Base-by-base conservation (phyloP, 2,888 invertebrate species). In the Morinoia aosen region DNA sequence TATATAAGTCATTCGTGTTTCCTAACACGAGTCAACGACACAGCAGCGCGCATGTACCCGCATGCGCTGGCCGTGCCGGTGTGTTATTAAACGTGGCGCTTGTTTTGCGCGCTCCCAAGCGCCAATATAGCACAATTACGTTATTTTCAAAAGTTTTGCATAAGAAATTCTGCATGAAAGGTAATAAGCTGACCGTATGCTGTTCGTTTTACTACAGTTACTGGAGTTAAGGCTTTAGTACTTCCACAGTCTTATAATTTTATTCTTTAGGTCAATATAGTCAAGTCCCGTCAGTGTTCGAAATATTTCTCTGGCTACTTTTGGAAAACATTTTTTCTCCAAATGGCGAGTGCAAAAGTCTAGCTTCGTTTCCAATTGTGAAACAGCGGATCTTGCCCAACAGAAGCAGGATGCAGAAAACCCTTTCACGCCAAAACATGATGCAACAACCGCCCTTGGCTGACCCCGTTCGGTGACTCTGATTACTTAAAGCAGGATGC, bases 371-470 rank as follows among this genome's bases (percentile, higher is more conserved):
- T 33, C 25, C 76, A 12, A 33, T 25, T 33, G 2, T 76, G 76
- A 76, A 76, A 76, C 76, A 76, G 19, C 33, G 76, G 25, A 33
- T 76, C 76, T 76, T 25, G 76, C 33, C 25, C 76, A 76, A 76
- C 76, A 76, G 76, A 76, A 76, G 33, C 76, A 33, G 76, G 76
- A 76, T 76, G 76, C 25, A 10, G 76, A 16, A 76, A 33, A 33
- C 76, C 25, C 76, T 76, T 76, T 76, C 76, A 76, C 76, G 76
- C 76, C 76, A 76, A 76, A 76, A 76, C 76, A 76, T 76, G 19
- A 33, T 14, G 76, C 61, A 61, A 61, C 61, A 25, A 3, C 12
- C 10, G 76, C 33, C 16, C 25, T 19, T 12, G 61, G 14, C 25
- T 76, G 76, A 76, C 76, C 76, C 33, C 76, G 76, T 76, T 76